Evolutionary conservation across 2,797 vertebrate genomes (phyloP).

Genomic region (Pyrrhura leucotis): DNA sequence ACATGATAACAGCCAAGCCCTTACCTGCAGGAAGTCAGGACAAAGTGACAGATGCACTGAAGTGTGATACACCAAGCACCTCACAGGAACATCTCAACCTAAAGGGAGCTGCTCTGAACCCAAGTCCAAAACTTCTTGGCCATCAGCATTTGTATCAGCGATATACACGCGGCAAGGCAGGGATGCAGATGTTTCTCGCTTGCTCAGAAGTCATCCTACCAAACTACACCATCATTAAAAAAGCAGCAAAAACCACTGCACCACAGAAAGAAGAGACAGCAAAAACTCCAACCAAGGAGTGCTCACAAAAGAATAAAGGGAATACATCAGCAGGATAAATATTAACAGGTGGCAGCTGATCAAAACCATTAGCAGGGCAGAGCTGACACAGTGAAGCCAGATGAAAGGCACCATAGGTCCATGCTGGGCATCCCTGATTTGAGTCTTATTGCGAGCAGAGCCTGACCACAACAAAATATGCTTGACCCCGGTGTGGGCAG

Average conservation of each 20-base stretch:
- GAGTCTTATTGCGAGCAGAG: neutral
- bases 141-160: neutral
- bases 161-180: neutral
- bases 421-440: neutral
- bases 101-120: neutral
- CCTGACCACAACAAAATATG: neutral
- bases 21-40: neutral
- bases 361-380: neutral
- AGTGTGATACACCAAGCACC: neutral
- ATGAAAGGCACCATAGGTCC: neutral
- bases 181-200: neutral
- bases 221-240: neutral
- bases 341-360: neutral
- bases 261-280: neutral
- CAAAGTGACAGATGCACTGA: neutral
- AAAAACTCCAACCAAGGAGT: neutral
- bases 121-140: neutral
- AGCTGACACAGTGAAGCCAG: neutral
- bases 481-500: rapidly evolving
- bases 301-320: neutral
- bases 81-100: neutral
- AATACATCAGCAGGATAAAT: neutral
- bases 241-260: neutral
- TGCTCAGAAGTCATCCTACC: neutral
- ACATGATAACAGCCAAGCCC: neutral